A percentile compares a stretch with the other conserved stretches of the same genome.
Evolutionary conservation across 2,113 vertebrate species (phyloP).

Genomic region (Myotis davidii): DNA sequence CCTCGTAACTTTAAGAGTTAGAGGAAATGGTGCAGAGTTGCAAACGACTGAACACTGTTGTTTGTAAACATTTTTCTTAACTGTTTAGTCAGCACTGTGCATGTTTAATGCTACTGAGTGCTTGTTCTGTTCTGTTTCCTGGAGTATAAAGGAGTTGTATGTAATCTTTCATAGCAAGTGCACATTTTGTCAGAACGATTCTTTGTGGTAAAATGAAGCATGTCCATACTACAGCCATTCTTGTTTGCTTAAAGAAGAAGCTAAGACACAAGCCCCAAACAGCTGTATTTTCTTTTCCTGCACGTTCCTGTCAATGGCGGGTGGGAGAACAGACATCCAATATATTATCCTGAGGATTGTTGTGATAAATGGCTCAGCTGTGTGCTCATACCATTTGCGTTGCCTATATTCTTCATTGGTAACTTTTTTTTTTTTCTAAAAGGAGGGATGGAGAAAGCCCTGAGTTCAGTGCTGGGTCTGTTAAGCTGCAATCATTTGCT

Average conservation of each 20-base stretch:
- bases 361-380: not conserved
- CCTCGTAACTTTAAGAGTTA: not conserved
- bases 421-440: not conserved
- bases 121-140: not conserved
- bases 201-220: not conserved
- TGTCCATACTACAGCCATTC: not conserved
- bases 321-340: not conserved
- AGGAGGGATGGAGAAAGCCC: not conserved
- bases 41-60: not conserved
- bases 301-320: not conserved
- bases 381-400: not conserved
- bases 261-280: not conserved
- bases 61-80: conserved; percentile 3
- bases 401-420: not conserved
- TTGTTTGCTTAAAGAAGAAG: not conserved
- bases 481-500: conserved; percentile 35
- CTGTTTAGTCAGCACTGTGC: not conserved
- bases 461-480: not conserved
- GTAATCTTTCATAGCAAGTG: not conserved
- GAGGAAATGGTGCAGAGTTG: not conserved
- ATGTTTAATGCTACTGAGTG: not conserved
- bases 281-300: not conserved
- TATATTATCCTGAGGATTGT: not conserved
- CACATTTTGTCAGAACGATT: not conserved
- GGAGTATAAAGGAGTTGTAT: not conserved